Conservation (phyloP, 2,797 vertebrate species). For the Caiman crocodilus region DNA sequence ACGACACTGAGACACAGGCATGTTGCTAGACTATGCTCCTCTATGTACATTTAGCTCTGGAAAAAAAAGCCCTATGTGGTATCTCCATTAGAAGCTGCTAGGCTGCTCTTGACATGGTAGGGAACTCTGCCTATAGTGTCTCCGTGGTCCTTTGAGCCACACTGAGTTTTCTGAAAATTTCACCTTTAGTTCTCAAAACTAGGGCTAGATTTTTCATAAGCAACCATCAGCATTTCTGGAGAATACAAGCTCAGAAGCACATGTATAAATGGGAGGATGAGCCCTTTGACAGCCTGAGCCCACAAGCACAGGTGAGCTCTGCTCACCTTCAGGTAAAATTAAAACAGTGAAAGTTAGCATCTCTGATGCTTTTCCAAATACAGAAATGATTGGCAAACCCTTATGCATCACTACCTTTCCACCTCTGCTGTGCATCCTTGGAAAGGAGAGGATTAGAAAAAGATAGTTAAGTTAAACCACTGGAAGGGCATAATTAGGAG, state of each 20-base stretch:
- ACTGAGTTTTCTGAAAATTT: not conserved
- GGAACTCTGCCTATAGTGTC: not conserved
- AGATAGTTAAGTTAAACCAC: not conserved
- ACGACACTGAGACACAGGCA: no score
- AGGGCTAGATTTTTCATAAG: not conserved
- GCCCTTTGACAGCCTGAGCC: not conserved
- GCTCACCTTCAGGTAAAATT: not conserved
- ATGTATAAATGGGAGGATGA: accelerated
- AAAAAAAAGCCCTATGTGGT: not conserved
- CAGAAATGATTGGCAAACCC: not conserved
- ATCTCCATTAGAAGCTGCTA: not conserved
- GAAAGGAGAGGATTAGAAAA: not conserved
- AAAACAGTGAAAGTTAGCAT: not conserved
- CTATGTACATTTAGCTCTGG: not conserved
- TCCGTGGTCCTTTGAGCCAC: not conserved
- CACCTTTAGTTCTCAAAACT: accelerated
- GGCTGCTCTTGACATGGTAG: accelerated
- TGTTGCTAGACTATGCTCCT: not conserved
- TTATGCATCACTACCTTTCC: not conserved
- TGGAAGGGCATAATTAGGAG: not conserved
- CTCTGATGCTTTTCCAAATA: accelerated
- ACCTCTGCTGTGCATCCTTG: not conserved
- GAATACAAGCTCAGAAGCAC: not conserved
- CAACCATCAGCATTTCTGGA: not conserved
- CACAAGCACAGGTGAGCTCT: accelerated